Evolutionary conservation across 2,888 invertebrate genomes (phyloP).

Genomic region (Limnephilus auricula): DNA sequence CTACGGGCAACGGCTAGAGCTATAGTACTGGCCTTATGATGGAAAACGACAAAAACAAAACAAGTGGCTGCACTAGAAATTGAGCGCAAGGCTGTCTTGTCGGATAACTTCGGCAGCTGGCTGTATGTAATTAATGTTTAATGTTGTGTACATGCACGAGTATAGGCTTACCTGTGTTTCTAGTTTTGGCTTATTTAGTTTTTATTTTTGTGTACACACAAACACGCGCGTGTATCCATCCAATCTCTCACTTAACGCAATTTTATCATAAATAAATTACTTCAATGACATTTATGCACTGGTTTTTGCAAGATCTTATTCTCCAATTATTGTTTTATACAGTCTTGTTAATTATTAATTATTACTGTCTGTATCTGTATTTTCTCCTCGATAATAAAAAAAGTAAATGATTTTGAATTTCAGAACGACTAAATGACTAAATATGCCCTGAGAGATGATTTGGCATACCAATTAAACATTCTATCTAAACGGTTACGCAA

Average conservation of each 20-base stretch:
- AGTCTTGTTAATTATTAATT: too few relatives aligned
- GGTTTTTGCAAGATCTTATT: too few relatives aligned
- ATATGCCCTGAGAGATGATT: too few relatives aligned
- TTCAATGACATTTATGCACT: too few relatives aligned
- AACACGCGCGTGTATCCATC: not conserved
- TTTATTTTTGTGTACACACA: not conserved
- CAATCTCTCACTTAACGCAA: not conserved
- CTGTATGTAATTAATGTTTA: not conserved
- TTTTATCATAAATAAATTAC: not conserved
- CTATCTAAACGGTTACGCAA: too few relatives aligned
- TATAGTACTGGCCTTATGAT: not conserved
- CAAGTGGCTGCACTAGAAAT: constrained; percentile 8
- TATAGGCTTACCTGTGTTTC: not conserved
- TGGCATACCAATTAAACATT: too few relatives aligned
- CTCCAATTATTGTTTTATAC: too few relatives aligned
- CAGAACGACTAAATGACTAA: too few relatives aligned
- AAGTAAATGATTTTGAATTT: too few relatives aligned
- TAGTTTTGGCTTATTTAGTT: not conserved
- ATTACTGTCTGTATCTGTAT: too few relatives aligned
- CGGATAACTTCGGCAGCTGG: constrained; percentile 13
- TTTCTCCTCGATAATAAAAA: too few relatives aligned
- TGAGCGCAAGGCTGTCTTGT: constrained; percentile 43
- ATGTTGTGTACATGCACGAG: not conserved
- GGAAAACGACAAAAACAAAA: not conserved
- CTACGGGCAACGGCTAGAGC: not conserved